Evolutionary conservation across 2,113 vertebrate species (phyloP).

Genomic region (Tachysurus vachellii): DNA sequence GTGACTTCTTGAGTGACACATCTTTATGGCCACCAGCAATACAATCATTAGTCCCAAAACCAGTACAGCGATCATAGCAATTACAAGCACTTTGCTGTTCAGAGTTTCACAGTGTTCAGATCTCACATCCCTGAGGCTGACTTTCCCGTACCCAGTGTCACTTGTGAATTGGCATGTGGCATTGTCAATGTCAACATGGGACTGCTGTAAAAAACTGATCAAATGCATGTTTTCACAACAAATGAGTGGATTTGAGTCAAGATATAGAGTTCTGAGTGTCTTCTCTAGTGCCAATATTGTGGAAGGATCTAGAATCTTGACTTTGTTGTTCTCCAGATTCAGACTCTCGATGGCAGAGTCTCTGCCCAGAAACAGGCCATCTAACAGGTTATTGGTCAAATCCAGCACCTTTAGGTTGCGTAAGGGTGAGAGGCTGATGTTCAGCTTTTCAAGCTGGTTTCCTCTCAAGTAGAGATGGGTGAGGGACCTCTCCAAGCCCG

Average conservation of each 20-base stretch:
- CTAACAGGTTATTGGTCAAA: conserved; percentile 84
- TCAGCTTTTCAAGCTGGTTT: conserved; percentile 75
- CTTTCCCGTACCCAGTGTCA: conserved; percentile 70
- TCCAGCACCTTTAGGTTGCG: conserved; percentile 80
- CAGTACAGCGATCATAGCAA: conserved; percentile 69
- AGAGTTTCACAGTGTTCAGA: conserved; percentile 79
- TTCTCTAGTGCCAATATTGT: conserved; percentile 79
- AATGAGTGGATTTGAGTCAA: conserved; percentile 85
- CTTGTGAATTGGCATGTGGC: conserved; percentile 76
- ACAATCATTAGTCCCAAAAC: conserved; percentile 63
- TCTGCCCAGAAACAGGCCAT: conserved; percentile 73
- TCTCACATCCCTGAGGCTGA: conserved; percentile 73
- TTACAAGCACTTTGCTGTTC: conserved; percentile 67
- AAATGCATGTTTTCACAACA: conserved; percentile 87
- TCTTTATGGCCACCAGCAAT: conserved; percentile 61
- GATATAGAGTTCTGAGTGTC: conserved; percentile 83
- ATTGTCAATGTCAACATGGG: conserved; percentile 72
- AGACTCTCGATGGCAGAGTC: conserved; percentile 82
- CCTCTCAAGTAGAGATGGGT: conserved; percentile 79
- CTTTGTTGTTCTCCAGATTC: conserved; percentile 87
- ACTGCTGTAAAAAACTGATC: conserved; percentile 78
- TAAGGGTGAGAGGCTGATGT: conserved; percentile 79
- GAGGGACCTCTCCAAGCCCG: conserved; percentile 82
- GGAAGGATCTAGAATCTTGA: conserved; percentile 78
- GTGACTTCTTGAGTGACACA: conserved; percentile 56